Evolutionary conservation across 2,113 vertebrate genomes (phyloP).

Genomic region (Callipepla squamata): DNA sequence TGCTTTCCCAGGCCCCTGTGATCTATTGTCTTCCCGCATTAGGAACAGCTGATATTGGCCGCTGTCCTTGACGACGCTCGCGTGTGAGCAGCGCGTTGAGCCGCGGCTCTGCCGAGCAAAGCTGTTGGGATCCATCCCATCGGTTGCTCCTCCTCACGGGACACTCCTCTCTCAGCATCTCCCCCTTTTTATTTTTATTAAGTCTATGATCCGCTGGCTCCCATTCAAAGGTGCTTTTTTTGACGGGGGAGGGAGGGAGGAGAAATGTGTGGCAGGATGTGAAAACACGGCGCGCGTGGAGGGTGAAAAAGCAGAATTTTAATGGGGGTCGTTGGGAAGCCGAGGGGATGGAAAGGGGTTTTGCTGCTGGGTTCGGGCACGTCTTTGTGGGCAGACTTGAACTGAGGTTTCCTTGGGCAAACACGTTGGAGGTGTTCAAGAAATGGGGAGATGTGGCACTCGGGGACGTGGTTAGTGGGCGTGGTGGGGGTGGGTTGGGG

Average conservation of each 20-base stretch:
- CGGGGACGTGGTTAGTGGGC: too few species aligned
- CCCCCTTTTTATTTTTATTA: neutral
- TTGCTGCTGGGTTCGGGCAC: accelerated
- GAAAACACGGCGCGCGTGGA: neutral
- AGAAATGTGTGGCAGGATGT: neutral
- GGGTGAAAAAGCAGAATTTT: accelerated
- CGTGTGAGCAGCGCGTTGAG: neutral
- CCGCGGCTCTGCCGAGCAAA: neutral
- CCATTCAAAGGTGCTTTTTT: neutral
- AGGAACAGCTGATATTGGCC: neutral
- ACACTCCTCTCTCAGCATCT: neutral
- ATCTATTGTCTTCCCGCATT: neutral
- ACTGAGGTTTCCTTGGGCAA: neutral
- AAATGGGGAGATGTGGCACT: too few species aligned
- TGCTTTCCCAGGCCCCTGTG: neutral
- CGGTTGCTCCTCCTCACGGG: accelerated
- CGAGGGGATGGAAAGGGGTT: neutral
- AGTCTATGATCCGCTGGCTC: accelerated
- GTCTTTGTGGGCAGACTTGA: accelerated
- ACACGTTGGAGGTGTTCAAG: too few species aligned
- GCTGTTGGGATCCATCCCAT: neutral
- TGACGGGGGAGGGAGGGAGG: neutral
- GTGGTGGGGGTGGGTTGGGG: too few species aligned
- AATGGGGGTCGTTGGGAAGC: accelerated
- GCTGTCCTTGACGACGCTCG: neutral